These are phyloP conservation scores for Aplochiton taeniatus DNA, from an alignment of 2,797 vertebrate genomes.

Conservation along the genomic window DNA sequence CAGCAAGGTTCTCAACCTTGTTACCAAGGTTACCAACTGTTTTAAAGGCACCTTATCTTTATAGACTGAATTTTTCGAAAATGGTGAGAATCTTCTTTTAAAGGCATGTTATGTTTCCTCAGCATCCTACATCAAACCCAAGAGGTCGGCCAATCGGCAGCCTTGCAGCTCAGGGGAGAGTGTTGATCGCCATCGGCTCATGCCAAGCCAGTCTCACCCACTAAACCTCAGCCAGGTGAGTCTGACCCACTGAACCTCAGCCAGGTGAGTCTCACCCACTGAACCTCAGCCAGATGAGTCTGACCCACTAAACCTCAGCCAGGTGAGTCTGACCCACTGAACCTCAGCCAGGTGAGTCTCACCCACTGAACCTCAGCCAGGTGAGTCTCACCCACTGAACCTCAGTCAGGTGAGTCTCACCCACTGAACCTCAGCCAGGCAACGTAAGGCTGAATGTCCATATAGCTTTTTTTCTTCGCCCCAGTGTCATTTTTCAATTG, in stretches of 20 bases:
- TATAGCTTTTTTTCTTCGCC: too few relatives aligned
- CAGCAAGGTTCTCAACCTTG: too few relatives aligned
- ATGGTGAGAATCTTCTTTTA: too few relatives aligned
- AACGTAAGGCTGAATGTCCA: too few relatives aligned
- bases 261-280: conserved; percentile 83
- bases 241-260: too few relatives aligned
- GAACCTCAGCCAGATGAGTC: neutral
- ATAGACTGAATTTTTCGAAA: too few relatives aligned
- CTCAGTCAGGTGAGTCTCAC: conserved; percentile 89
- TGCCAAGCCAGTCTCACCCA: conserved; percentile 85
- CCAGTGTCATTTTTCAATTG: too few relatives aligned
- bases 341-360: conserved; percentile 80
- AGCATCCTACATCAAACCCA: conserved; percentile 82
- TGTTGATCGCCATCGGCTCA: conserved; percentile 77
- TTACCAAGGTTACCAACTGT: too few relatives aligned
- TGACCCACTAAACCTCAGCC: conserved; percentile 93
- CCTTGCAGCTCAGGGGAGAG: conserved; percentile 85
- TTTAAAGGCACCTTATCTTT: too few relatives aligned
- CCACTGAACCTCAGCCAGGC: conserved; percentile 63
- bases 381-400: conserved; percentile 80
- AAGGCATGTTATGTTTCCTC: conserved; percentile 19
- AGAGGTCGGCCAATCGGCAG: conserved; percentile 83
- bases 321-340: conserved; percentile 76
- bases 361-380: conserved; percentile 52
- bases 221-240: conserved; percentile 98